phyloP scores from a whole-genome alignment of 2,888 invertebrate genomes.

The Sinohyriopsis cumingii region DNA sequence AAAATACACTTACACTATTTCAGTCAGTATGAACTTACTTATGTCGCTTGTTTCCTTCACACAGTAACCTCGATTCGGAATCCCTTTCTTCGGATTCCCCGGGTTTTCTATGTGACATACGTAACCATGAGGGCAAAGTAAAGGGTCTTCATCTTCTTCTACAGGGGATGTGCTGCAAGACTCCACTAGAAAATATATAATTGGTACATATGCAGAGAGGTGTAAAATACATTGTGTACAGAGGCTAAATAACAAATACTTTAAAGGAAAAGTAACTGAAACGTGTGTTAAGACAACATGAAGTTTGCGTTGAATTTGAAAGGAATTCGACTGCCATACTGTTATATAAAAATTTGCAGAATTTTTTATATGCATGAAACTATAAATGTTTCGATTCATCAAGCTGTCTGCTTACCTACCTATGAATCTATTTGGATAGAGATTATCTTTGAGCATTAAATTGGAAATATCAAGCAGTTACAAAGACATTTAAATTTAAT shows the following conservation, averaged over 20 bases:
- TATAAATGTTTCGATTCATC: no score
- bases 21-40: conserved; percentile 19
- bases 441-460: no score
- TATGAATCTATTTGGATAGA: no score
- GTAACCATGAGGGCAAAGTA: conserved; percentile 66
- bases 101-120: conserved; percentile 59
- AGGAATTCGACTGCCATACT: no score
- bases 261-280: neutral
- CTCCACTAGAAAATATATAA: conserved; percentile 41
- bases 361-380: no score
- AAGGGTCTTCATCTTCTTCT: conserved; percentile 58
- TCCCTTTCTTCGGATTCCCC: conserved; percentile 46
- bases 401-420: no score
- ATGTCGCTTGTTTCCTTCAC: conserved; percentile 48
- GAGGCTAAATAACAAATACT: neutral
- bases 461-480: no score
- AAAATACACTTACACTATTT: neutral
- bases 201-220: neutral
- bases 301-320: neutral
- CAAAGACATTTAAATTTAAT: no score
- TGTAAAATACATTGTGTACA: neutral
- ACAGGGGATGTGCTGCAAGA: conserved; percentile 55
- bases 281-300: neutral
- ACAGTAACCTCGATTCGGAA: conserved; percentile 63
- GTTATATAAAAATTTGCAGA: no score